Conservation (phyloP, 2,113 vertebrate genomes). For the Heterotis niloticus region DNA sequence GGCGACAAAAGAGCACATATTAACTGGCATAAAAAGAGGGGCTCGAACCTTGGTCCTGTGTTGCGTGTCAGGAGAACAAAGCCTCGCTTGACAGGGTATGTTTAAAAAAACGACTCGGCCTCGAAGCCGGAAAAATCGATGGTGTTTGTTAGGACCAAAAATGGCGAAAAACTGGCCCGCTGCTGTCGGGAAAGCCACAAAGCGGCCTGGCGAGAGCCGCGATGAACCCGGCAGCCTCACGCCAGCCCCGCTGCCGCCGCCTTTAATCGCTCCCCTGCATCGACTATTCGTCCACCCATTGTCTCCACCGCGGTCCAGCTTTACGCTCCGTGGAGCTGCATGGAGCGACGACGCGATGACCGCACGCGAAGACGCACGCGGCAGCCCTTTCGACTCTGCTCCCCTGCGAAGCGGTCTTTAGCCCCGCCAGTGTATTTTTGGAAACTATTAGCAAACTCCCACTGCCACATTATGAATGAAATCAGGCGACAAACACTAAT, state of each 20-base stretch:
- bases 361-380: background rate
- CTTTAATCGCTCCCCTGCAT: slow-evolving; percentile 6
- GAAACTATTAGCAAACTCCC: slow-evolving; percentile 18
- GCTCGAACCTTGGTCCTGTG: background rate
- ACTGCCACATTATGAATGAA: slow-evolving; percentile 27
- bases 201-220: slow-evolving; percentile 15
- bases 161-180: slow-evolving; percentile 43
- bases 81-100: slow-evolving; percentile 11
- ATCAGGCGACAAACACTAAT: slow-evolving; percentile 30
- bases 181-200: slow-evolving; percentile 40
- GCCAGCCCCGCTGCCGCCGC: slow-evolving; percentile 22
- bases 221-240: slow-evolving; percentile 21
- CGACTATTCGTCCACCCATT: slow-evolving; percentile 14
- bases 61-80: background rate
- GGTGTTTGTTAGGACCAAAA: slow-evolving; percentile 57
- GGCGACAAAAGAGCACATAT: background rate
- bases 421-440: slow-evolving; percentile 8
- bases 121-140: slow-evolving; percentile 57
- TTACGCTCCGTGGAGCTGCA: background rate
- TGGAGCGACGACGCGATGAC: background rate
- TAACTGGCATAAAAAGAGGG: background rate
- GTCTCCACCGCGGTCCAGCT: slow-evolving; percentile 22
- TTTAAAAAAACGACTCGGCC: slow-evolving; percentile 52
- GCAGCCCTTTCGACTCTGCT: background rate
- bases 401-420: slow-evolving; percentile 8